These are phyloP conservation scores for Montipora capitata DNA, from an alignment of 92 coral and sea anemone genomes.

Conservation along the genomic window DNA sequence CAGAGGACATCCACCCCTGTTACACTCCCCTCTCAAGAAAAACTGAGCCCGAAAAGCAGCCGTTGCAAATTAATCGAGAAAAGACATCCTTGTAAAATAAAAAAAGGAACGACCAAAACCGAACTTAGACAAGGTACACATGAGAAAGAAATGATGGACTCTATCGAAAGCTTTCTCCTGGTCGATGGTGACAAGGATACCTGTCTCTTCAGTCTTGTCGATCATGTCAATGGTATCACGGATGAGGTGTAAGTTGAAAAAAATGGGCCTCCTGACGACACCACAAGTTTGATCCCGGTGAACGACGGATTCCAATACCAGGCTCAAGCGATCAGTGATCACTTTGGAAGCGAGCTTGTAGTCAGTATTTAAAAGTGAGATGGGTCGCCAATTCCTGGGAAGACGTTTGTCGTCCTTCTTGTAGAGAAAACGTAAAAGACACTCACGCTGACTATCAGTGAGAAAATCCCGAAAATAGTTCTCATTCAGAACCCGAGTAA, in stretches of 20 bases:
- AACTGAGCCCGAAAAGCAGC: slow-evolving; percentile 31
- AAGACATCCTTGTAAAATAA: slow-evolving; percentile 5
- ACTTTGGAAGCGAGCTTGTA: neutral
- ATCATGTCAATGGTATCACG: neutral
- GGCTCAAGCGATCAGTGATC: neutral
- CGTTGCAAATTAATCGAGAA: slow-evolving; percentile 23
- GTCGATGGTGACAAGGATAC: slow-evolving; percentile 15
- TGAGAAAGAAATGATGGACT: neutral
- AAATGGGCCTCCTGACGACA: neutral
- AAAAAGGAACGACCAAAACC: slow-evolving; percentile 26
- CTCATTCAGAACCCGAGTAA: too few relatives aligned
- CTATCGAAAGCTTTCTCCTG: slow-evolving; percentile 24
- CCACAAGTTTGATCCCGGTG: too few relatives aligned
- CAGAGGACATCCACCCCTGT: slow-evolving; percentile 66
- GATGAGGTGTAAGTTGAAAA: neutral
- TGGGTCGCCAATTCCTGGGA: neutral
- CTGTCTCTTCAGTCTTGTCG: neutral
- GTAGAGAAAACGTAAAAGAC: neutral
- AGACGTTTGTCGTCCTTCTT: too few relatives aligned
- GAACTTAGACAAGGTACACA: neutral
- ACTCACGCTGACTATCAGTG: neutral
- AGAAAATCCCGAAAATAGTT: too few relatives aligned
- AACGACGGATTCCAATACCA: neutral
- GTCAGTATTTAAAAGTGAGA: neutral
- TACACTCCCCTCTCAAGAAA: slow-evolving; percentile 61